These are phyloP conservation scores for Drosophila serrata DNA, from an alignment of 1,140 invertebrate species.

Conservation along the genomic window DNA sequence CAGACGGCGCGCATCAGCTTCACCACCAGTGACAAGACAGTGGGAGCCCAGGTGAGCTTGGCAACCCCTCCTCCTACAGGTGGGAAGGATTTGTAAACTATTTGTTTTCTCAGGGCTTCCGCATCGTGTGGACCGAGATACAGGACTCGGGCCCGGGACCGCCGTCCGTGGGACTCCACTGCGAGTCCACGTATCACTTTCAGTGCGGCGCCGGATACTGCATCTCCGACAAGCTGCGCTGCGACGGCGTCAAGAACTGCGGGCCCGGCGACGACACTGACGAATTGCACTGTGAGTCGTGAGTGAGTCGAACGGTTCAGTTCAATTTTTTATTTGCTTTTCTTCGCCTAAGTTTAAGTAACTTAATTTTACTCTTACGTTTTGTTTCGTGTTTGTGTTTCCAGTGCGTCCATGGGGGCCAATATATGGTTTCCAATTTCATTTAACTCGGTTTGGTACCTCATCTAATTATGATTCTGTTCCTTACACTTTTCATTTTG, in stretches of 20 bases:
- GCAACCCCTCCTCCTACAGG: background rate
- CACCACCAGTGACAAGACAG: slow-evolving; percentile 93
- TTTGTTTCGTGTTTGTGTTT: slow-evolving; percentile 63
- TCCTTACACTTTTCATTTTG: slow-evolving; percentile 72
- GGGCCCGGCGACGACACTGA: slow-evolving; percentile 92
- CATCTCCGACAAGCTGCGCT: slow-evolving; percentile 91
- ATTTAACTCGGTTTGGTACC: slow-evolving; percentile 48
- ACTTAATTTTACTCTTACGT: slow-evolving; percentile 31
- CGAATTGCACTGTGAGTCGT: slow-evolving; percentile 93
- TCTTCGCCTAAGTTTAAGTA: slow-evolving; percentile 45
- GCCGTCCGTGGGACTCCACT: slow-evolving; percentile 80
- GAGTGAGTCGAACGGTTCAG: slow-evolving; percentile 86
- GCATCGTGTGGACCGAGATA: slow-evolving; percentile 95
- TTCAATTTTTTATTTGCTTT: slow-evolving; percentile 84
- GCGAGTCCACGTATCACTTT: slow-evolving; percentile 84
- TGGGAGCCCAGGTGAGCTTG: slow-evolving; percentile 87
- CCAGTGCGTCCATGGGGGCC: slow-evolving; percentile 58
- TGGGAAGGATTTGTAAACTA: background rate
- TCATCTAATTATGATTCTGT: slow-evolving; percentile 12
- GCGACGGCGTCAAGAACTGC: slow-evolving; percentile 93
- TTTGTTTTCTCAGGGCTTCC: slow-evolving; percentile 89
- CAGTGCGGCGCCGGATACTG: slow-evolving; percentile 89
- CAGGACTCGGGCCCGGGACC: slow-evolving; percentile 86
- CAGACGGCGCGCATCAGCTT: slow-evolving; percentile 88
- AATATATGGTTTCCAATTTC: slow-evolving; percentile 34